phyloP scores from a whole-genome alignment of 2,797 vertebrate species.

The Eleutherodactylus coqui region DNA sequence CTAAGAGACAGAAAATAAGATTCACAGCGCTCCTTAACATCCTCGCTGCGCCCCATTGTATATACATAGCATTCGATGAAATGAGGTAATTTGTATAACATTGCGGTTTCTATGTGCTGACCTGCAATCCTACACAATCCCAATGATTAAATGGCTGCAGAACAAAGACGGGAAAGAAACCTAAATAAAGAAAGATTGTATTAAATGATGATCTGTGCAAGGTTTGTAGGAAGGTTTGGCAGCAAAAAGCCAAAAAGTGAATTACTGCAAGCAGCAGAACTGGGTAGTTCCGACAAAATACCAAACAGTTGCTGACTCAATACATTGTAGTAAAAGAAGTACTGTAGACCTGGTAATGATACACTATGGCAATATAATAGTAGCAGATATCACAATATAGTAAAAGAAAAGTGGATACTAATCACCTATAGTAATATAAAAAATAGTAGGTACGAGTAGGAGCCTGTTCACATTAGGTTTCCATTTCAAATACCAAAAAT shows the following conservation, averaged over 20 bases:
- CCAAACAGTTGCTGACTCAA: conserved; percentile 1
- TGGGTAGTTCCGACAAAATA: conserved; percentile 22
- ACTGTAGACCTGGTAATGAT: background rate
- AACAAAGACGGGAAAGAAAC: background rate
- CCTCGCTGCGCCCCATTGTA: background rate
- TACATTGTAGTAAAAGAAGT: background rate
- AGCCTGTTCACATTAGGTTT: too few species aligned
- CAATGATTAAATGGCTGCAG: conserved; percentile 17
- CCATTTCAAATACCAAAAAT: too few species aligned
- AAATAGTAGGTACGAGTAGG: too few species aligned
- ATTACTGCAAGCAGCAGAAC: conserved; percentile 26
- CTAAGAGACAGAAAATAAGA: background rate
- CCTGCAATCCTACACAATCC: conserved; percentile 5
- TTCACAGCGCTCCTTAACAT: background rate
- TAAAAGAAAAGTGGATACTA: background rate
- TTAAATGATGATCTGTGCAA: conserved; percentile 23
- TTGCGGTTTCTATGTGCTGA: background rate
- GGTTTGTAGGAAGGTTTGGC: background rate
- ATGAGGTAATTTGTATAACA: background rate
- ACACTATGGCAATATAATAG: background rate
- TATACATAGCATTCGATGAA: background rate
- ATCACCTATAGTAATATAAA: background rate
- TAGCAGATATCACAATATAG: background rate
- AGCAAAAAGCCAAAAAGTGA: conserved; percentile 3
- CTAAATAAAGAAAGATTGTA: background rate